Base-by-base conservation (phyloP, 2,797 vertebrate genomes). In the Yasuhikotakia modesta region DNA sequence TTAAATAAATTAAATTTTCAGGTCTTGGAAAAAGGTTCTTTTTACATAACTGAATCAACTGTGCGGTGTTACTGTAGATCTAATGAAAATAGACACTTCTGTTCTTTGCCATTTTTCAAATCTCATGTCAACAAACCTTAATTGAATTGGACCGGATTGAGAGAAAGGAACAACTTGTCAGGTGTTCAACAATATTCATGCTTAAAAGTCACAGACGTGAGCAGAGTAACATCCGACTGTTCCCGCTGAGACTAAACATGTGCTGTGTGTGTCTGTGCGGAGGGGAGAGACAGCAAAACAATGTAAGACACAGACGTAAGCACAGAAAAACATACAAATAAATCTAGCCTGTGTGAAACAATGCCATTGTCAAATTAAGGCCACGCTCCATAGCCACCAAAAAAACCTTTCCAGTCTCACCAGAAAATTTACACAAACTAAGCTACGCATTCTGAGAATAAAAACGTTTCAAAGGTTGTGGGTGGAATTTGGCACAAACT, bases 161-260 rank as follows among this genome's bases (percentile, higher is more conserved):
- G 19, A 35, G n/a, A 35, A 73, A 74, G 11, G 16, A 11, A 39
- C 2, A 32, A 46, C 39, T 43, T 43, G 39, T 43, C n/a, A 68
- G 60, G 19, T 69, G 13, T 6, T 19, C 58, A 48, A 67, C n/a
- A 83, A 71, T 69, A 79, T 76, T 81, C 22, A 75, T 75, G 71
- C 46, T 63, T 73, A 73, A 58, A 73, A 64, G 58, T 58, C 60
- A 14, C 11, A 61, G 19, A 68, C 69, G 67, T 61, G 30, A 21
- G 46, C 68, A 70, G 35, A n/a, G 55, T 69, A 46, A 58, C 50
- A 65, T 55, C 50, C 22, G 24, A 63, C 19, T 24, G 35, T 65
- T 76, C 16, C 73, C 19, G 39, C 45, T 58, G 32, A 69, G 5
- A 63, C 30, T 65, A 84, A 85, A 85, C 87, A 68, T 82, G 71